Evolutionary conservation across 2,888 invertebrate species (phyloP).

Genomic region (Norana najaformis): DNA sequence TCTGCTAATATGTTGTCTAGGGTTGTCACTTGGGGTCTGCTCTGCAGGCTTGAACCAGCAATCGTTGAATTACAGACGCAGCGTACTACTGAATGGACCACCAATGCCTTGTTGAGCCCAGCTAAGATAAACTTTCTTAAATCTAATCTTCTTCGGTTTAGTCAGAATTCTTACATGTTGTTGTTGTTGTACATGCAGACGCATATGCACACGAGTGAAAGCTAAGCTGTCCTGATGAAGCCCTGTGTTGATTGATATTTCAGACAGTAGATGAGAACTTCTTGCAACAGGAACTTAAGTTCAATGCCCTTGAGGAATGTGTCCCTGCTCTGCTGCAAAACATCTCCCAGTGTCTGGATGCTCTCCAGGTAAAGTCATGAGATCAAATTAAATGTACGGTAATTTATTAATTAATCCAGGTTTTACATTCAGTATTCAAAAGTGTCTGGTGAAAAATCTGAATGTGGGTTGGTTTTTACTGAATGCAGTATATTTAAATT

Average conservation of each 20-base stretch:
- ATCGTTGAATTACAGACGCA: no score
- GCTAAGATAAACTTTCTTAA: no score
- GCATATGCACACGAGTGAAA: background rate
- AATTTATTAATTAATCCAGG: background rate
- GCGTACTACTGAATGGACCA: no score
- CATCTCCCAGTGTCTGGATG: constrained; percentile 63
- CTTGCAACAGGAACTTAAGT: constrained; percentile 66
- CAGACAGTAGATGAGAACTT: constrained; percentile 66
- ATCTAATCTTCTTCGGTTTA: no score
- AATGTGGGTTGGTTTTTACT: background rate
- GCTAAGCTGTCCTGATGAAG: background rate
- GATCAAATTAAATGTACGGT: no score
- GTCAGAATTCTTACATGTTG: no score
- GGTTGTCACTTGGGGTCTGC: no score
- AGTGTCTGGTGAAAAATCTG: background rate
- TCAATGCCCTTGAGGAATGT: constrained; percentile 66
- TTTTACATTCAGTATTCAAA: background rate
- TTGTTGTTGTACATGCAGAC: no score
- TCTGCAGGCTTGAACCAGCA: no score
- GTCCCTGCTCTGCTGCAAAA: constrained; percentile 65
- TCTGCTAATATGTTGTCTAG: no score
- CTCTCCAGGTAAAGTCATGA: constrained; percentile 54
- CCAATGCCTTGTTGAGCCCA: no score
- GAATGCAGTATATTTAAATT: background rate
- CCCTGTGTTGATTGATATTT: background rate